Conservation (phyloP, 2,888 invertebrate species). For the Ryuthela nishihirai region DNA sequence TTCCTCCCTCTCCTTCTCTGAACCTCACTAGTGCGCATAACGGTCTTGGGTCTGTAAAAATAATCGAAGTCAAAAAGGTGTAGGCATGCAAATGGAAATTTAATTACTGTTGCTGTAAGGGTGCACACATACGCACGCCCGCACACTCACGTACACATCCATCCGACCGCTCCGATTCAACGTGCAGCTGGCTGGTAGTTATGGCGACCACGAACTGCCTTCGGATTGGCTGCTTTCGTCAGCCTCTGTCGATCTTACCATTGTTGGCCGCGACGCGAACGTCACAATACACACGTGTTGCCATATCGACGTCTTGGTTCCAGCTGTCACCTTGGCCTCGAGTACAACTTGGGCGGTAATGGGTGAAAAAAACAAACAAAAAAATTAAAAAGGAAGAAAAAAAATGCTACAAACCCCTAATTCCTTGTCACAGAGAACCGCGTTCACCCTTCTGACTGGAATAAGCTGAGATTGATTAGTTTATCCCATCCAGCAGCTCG, state of each 20-base stretch:
- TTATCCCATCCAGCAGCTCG: too few species aligned
- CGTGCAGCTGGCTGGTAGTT: constrained; percentile 33
- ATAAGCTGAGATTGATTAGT: too few species aligned
- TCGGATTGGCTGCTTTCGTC: constrained; percentile 27
- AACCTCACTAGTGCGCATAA: too few species aligned
- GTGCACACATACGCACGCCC: neutral
- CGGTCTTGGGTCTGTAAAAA: constrained; percentile 35
- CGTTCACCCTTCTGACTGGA: too few species aligned
- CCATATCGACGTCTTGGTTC: constrained; percentile 38
- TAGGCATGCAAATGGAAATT: constrained; percentile 37
- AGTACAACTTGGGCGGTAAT: constrained; percentile 17
- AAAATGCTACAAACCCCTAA: constrained; percentile 20
- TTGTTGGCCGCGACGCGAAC: constrained; percentile 31
- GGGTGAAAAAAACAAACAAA: neutral
- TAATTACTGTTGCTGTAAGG: constrained; percentile 12
- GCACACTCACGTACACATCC: constrained; percentile 12
- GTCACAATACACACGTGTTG: constrained; percentile 36
- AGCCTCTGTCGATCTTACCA: constrained; percentile 22
- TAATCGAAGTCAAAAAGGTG: constrained; percentile 37
- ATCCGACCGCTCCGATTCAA: constrained; percentile 29
- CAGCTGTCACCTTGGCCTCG: too few species aligned
- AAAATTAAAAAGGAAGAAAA: constrained; percentile 5
- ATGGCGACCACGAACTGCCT: constrained; percentile 35
- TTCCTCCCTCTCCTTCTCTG: too few species aligned
- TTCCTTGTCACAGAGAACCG: constrained; percentile 25